These are phyloP conservation scores for Varanus salvator DNA, from an alignment of 2,113 vertebrate genomes.

Conservation along the genomic window DNA sequence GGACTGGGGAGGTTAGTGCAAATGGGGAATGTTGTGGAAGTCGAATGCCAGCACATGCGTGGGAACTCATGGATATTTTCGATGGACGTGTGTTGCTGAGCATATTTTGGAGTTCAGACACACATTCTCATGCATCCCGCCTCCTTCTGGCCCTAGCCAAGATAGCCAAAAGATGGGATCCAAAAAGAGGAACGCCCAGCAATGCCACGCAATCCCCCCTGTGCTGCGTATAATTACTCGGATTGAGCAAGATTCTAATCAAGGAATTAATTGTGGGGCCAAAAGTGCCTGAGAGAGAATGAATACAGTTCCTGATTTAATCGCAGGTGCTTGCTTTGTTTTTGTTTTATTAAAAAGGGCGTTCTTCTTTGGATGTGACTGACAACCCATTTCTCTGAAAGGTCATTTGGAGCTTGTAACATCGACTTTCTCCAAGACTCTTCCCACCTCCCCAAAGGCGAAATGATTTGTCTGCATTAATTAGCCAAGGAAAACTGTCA, in stretches of 20 bases:
- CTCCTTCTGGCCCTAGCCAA: too few relatives aligned
- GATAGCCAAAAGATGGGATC: too few relatives aligned
- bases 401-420: too few relatives aligned
- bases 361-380: neutral
- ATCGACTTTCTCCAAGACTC: neutral
- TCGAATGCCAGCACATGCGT: too few relatives aligned
- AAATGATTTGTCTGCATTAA: neutral
- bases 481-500: conserved; percentile 19
- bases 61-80: too few relatives aligned
- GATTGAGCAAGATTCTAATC: neutral
- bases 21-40: too few relatives aligned
- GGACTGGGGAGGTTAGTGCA: too few relatives aligned
- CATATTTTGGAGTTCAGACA: neutral
- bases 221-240: too few relatives aligned
- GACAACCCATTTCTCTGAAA: neutral
- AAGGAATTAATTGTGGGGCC: neutral
- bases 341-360: neutral
- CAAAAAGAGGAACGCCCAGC: neutral
- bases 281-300: neutral
- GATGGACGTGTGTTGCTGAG: too few relatives aligned
- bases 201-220: neutral
- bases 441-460: neutral
- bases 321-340: neutral
- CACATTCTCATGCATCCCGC: neutral
- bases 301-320: neutral